A percentile compares a stretch with the other conserved stretches of the same genome.
These are phyloP conservation scores for Chelon auratus DNA, from an alignment of 2,797 vertebrate genomes.

Conservation along the genomic window DNA sequence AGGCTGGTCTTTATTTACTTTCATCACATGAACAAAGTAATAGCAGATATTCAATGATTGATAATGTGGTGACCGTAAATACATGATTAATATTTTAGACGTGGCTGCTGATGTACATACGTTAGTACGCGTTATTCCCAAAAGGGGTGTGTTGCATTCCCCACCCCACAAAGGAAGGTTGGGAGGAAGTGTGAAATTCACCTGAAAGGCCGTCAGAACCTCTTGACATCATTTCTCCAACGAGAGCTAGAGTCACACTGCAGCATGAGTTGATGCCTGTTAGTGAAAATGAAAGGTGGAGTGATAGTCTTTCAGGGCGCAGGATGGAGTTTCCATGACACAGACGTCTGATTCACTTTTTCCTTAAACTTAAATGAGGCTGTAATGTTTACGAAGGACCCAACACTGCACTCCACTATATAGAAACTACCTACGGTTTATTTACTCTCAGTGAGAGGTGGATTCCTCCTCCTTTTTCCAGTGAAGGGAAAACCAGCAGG, in stretches of 20 bases:
- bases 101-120: neutral
- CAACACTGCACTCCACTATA: constrained; percentile 17
- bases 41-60: neutral
- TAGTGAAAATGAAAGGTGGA: constrained; percentile 33
- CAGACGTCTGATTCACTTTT: constrained; percentile 43
- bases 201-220: constrained; percentile 25
- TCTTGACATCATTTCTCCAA: constrained; percentile 34
- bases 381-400: constrained; percentile 23
- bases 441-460: neutral
- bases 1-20: neutral
- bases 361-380: constrained; percentile 41
- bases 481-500: constrained; percentile 2
- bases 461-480: neutral
- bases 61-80: neutral
- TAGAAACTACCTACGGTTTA: constrained; percentile 8
- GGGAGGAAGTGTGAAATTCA: constrained; percentile 54
- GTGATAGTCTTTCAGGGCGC: constrained; percentile 5
- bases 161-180: constrained; percentile 54
- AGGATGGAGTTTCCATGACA: constrained; percentile 50
- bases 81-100: neutral
- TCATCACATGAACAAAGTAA: neutral
- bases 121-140: constrained; percentile 26
- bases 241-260: constrained; percentile 28
- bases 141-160: constrained; percentile 66
- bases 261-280: constrained; percentile 25